Conservation (phyloP, 2,113 vertebrate species). For the Boleophthalmus pectinirostris region DNA sequence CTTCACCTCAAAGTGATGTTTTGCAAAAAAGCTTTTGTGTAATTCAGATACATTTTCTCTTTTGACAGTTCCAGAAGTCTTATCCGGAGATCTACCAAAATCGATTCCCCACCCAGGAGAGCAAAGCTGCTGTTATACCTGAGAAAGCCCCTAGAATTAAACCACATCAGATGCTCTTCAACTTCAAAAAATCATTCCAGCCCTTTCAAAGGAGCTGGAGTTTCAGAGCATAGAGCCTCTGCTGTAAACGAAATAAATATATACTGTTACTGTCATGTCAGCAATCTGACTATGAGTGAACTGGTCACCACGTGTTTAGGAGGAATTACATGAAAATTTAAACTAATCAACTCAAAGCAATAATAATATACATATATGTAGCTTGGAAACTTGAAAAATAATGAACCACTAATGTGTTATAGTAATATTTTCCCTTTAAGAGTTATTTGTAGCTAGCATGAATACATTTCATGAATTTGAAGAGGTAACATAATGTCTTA, state of each 20-base stretch:
- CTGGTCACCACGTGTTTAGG: background rate
- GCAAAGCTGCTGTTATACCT: slow-evolving; percentile 63
- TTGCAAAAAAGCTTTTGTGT: background rate
- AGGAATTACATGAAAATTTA: background rate
- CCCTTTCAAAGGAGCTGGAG: slow-evolving; percentile 74
- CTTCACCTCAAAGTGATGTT: background rate
- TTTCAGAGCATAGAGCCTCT: slow-evolving; percentile 57
- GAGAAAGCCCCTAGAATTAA: slow-evolving; percentile 56
- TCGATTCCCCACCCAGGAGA: slow-evolving; percentile 67
- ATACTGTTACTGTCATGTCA: too few species aligned
- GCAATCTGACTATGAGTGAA: too few species aligned
- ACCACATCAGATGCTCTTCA: slow-evolving; percentile 60
- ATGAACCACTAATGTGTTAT: slow-evolving; percentile 7
- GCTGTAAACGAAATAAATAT: background rate
- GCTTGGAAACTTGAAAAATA: background rate
- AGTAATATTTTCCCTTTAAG: background rate
- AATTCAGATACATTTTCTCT: background rate
- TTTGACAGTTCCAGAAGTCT: slow-evolving; percentile 64
- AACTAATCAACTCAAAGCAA: background rate
- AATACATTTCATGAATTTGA: background rate
- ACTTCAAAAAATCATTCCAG: slow-evolving; percentile 65
- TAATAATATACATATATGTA: background rate
- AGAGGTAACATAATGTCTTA: background rate
- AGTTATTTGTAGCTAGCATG: background rate
- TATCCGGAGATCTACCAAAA: slow-evolving; percentile 67